Evolutionary conservation across 2,888 invertebrate genomes (phyloP), one percentile per base, ranked within the genome.

Genomic region (Oligia latruncula): DNA sequence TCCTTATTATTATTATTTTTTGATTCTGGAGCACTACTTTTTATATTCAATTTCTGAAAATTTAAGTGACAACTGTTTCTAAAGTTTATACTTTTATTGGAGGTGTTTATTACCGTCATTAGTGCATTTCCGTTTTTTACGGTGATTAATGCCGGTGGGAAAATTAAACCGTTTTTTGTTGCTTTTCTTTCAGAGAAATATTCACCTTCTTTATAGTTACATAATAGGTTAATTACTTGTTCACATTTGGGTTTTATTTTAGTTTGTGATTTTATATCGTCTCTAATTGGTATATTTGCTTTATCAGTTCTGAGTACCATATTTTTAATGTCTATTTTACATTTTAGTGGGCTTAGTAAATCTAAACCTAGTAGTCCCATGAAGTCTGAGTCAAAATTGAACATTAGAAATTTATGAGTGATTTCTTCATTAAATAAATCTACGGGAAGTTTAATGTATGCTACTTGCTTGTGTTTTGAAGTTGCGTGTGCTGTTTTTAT

Each of bases 401-500:
- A 90, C 3, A 91, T 68, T 35, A 90, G 58, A 60, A 91, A 90
- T 70, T 90, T 90, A 62, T 90, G 89, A 2, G 70, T 88, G 13
- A 81, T 81, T 1, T 90, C 72, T 29, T 77, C 71, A 0, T 88
- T 89, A 73, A 91, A 90, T 68, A 90, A 2, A 6, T 40, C 46
- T 78, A 66, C 15, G 11, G 84, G 86, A 20, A 87, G 40, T 74
- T 71, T 81, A 1, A 84, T 77, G 23, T 81, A 82, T 43, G 77
- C 86, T 70, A 90, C 88, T 40, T 88, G 46, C 0, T 84, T 84
- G 60, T 90, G 89, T 71, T 86, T 92, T 40, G 94, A 92, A 0
- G 91, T 91, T 58, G 90, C 91, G 52, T 95, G 94, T 0, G 94
- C 93, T 79, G 94, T 94, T 89, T 92, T 93, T 15, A 95, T 89